Conservation (phyloP, 2,113 vertebrate species). For the Pampusana beccarii region DNA sequence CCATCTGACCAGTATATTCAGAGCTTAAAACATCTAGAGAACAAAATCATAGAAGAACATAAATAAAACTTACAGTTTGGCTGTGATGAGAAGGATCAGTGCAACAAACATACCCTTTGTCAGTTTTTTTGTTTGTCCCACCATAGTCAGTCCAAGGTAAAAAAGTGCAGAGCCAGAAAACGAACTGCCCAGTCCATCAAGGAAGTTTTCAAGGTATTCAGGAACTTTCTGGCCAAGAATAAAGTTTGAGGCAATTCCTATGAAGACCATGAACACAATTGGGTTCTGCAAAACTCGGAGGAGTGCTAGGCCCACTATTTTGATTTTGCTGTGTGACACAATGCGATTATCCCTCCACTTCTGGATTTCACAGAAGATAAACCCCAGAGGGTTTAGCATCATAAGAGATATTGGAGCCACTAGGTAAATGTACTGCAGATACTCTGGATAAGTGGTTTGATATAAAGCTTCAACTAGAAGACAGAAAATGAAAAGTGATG, state of each 20-base stretch:
- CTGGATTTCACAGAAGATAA: conserved; percentile 96
- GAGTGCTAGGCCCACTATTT: conserved; percentile 85
- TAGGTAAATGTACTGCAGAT: conserved; percentile 97
- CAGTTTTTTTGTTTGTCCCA: conserved; percentile 90
- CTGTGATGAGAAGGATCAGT: conserved; percentile 93
- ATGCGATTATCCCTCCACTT: conserved; percentile 85
- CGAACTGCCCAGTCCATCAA: conserved; percentile 93
- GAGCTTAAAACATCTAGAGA: background rate
- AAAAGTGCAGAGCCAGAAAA: conserved; percentile 95
- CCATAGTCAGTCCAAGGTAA: conserved; percentile 96
- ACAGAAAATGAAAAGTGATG: conserved; percentile 48
- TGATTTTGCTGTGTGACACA: conserved; percentile 83
- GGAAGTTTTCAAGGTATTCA: conserved; percentile 87
- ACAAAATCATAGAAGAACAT: background rate
- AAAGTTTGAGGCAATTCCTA: conserved; percentile 92
- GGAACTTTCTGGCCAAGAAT: conserved; percentile 89
- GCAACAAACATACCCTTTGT: conserved; percentile 90
- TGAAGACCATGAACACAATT: conserved; percentile 95
- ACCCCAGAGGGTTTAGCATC: conserved; percentile 94
- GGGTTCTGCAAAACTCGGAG: conserved; percentile 93
- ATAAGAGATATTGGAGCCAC: conserved; percentile 96
- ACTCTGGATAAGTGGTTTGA: conserved; percentile 90
- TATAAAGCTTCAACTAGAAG: conserved; percentile 95
- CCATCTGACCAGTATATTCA: background rate
- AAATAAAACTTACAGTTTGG: conserved; percentile 92